Base-by-base conservation (phyloP, 30 jellyfish, hydroid and myxozoan genomes). In the Hydractinia echinata region DNA sequence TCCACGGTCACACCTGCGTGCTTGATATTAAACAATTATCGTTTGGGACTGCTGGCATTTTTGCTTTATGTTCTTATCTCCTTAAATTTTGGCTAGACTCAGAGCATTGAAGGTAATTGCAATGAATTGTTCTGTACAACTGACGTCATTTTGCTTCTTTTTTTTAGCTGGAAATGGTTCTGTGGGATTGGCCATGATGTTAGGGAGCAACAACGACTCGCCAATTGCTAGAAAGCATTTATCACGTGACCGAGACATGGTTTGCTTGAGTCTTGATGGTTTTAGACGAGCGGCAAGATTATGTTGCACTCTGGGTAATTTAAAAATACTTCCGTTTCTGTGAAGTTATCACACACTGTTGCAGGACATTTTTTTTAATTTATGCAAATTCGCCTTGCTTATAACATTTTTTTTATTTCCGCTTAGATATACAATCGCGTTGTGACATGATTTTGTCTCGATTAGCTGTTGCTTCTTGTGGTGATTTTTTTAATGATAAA, bases 231-330 rank as follows among this genome's bases (percentile, higher is more conserved):
- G 66, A 8, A 30, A 58, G 44, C 83, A 74, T 20, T 58, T 74
- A 49, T 74, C 83, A 10, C 55, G 84, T 56, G 99, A 93, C 16
- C 74, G 99, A 44, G 99, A 93, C 73, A 79, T 93, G 95, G 87
- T 93, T 44, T 93, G 99, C 67, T 86, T 93, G 52, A 93, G 96
- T 70, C 81, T 93, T 54, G 99, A 93, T 71, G 99, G 99, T 3
- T 87, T 93, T 14, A 82, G 99, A 44, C 55, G 99, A 58, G 99
- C 99, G 15, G 99, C 99, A 4, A 77, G 99, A 39, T 84, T 93
- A 18, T 93, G 99, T 89, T 93, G 99, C 64, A 81, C 94, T 10
- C 88, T 93, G 11, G 99, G 99, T 93, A 76, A 49, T 8, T 64
- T 6, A 30, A 2, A 30, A 30, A 30, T 30, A 30, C 44, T 30